Conservation (phyloP, 1,140 invertebrate species). For the Listronotus bonariensis region DNA sequence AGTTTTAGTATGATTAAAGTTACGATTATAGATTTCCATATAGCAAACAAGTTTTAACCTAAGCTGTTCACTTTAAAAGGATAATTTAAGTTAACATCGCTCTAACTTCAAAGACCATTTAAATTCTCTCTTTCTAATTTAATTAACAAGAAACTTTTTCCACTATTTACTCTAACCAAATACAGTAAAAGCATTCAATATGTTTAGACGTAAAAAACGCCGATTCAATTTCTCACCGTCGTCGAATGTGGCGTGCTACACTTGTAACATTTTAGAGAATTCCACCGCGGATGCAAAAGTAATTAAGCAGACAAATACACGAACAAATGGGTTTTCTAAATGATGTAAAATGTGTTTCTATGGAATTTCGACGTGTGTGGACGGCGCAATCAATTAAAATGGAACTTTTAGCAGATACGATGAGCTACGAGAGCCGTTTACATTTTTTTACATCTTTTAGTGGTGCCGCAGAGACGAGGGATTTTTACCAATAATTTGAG, state of each 20-base stretch:
- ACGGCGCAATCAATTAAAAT: slow-evolving; percentile 15
- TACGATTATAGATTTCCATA: no score
- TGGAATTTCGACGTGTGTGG: slow-evolving; percentile 13
- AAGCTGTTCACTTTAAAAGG: no score
- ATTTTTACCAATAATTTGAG: no score
- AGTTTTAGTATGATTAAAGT: no score
- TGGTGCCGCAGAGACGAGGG: no score
- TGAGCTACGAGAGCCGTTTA: background rate
- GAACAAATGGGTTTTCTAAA: slow-evolving; percentile 33
- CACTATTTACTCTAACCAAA: background rate
- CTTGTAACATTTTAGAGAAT: slow-evolving; percentile 5
- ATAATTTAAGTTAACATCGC: no score
- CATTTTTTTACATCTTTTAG: no score
- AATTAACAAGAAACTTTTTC: slow-evolving; percentile 7
- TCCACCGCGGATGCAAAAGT: slow-evolving; percentile 2
- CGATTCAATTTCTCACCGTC: slow-evolving; percentile 5
- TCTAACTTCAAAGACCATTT: background rate
- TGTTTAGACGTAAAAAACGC: background rate
- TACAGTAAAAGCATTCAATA: slow-evolving; percentile 1
- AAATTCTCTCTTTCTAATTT: background rate
- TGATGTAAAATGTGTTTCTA: slow-evolving; percentile 28
- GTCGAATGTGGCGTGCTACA: background rate
- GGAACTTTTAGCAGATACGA: background rate
- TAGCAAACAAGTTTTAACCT: no score
- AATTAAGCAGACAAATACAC: slow-evolving; percentile 27